Evolutionary conservation across 1,140 invertebrate species (phyloP), one percentile per base, ranked within the genome.

Genomic region (Fopius arisanus): DNA sequence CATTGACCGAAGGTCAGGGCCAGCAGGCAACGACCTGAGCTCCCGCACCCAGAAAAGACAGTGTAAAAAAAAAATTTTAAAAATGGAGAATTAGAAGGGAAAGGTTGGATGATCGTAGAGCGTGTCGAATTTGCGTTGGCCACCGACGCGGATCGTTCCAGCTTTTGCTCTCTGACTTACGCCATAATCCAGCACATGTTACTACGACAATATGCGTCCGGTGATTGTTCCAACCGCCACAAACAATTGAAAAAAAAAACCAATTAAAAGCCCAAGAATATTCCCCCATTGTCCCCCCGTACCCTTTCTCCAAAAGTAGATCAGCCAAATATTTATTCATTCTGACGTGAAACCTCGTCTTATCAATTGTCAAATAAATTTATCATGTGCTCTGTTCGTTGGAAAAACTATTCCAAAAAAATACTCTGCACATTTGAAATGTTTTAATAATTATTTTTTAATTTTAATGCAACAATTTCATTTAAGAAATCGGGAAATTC

Each of bases 141-240:
- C 59, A 73, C 72, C 72, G 72, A 73, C 51, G 65, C 51, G 66
- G 48, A 73, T 73, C 72, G 66, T 73, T 73, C 26, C 21, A 73
- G 14, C 54, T 59, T 59, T 59, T 59, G 19, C 54, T 59, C 23
- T 12, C 54, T 59, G 21, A 23, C 54, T 59, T 59, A 12, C 54
- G 54, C 54, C 54, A 59, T 28, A 19, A 2, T 16, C 54, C 54
- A 59, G 21, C 54, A 28, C 54, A 59, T 7, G 54, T 59, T 65
- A 33, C 4, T n/a, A 65, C 28, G 16, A 33, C 29, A 65, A 65
- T 65, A 65, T 33, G 29, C 62, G 62, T 65, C 62, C 62, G 62
- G 62, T 65, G n/a, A 65, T 65, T 59, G 23, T 59, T 59, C 28
- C 29, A 31, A 19, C 7, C 16, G 14, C 10, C 4, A 37, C n/a